Conservation (phyloP, 2,888 invertebrate genomes). For the Latrodectus hesperus region DNA sequence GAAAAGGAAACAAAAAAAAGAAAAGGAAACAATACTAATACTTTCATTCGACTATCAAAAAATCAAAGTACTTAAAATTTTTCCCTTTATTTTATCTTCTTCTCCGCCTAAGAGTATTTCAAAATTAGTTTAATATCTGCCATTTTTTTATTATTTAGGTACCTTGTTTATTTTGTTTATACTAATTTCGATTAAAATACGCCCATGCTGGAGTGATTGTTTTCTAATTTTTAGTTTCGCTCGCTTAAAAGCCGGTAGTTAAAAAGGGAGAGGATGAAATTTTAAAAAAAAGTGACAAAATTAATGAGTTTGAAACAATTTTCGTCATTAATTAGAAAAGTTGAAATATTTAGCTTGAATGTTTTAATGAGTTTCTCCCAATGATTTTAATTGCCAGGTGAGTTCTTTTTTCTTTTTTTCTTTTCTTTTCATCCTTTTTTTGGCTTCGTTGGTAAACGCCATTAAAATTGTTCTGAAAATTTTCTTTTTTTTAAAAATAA, state of each 20-base stretch:
- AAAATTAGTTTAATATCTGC: background rate
- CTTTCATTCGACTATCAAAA: slow-evolving; percentile 2
- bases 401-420: background rate
- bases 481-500: too few relatives aligned
- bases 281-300: slow-evolving; percentile 14
- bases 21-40: background rate
- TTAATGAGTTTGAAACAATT: slow-evolving; percentile 31
- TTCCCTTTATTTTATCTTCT: background rate
- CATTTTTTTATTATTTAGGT: background rate
- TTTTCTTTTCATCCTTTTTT: background rate
- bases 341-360: slow-evolving; percentile 34
- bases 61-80: background rate
- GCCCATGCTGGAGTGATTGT: background rate
- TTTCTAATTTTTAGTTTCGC: slow-evolving; percentile 1
- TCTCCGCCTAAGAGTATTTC: background rate
- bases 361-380: slow-evolving; percentile 28
- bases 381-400: slow-evolving; percentile 24
- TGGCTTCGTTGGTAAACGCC: background rate
- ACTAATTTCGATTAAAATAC: background rate
- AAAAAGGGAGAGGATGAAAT: background rate
- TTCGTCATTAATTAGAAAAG: slow-evolving; percentile 43
- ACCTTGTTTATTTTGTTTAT: background rate
- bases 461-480: background rate
- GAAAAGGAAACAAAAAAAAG: slow-evolving; percentile 19
- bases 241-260: background rate